Evolutionary conservation across 64 coral and sea anemone species (phyloP).

Genomic region (Anthopleura sola): DNA sequence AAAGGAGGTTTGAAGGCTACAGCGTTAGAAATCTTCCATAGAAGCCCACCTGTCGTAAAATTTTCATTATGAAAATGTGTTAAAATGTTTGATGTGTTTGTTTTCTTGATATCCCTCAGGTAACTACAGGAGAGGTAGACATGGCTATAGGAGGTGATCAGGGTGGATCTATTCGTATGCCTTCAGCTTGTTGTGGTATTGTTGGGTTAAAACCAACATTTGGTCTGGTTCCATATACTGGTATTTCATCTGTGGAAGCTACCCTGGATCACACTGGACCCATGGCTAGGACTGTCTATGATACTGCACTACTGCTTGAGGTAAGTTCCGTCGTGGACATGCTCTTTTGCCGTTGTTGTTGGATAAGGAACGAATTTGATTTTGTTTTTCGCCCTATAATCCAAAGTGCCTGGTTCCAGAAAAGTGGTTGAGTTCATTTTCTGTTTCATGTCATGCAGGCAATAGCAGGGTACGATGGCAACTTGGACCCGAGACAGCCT

Average conservation of each 20-base stretch:
- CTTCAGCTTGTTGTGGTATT: conserved; percentile 68
- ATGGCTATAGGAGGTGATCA: conserved; percentile 87
- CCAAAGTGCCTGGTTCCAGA: too few species aligned
- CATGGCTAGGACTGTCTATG: conserved; percentile 74
- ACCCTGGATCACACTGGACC: conserved; percentile 75
- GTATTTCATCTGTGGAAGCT: conserved; percentile 53
- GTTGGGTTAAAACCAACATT: conserved; percentile 88
- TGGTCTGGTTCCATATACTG: conserved; percentile 85
- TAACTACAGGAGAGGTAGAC: conserved; percentile 74
- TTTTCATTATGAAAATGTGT: too few species aligned
- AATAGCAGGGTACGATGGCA: background rate
- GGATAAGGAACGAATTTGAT: too few species aligned
- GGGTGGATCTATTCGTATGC: conserved; percentile 76
- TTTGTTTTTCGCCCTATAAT: too few species aligned
- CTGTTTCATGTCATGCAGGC: background rate
- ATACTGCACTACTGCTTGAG: conserved; percentile 68
- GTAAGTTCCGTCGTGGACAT: conserved; percentile 1
- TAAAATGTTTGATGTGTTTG: background rate
- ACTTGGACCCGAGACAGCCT: conserved; percentile 16
- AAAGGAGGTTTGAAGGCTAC: too few species aligned
- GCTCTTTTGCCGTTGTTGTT: too few species aligned
- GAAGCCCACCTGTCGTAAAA: too few species aligned
- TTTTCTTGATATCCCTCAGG: background rate
- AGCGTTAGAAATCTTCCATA: too few species aligned
- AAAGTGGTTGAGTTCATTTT: background rate